These are phyloP conservation scores for Carassius carassius DNA, from an alignment of 2,113 vertebrate species.

Conservation along the genomic window DNA sequence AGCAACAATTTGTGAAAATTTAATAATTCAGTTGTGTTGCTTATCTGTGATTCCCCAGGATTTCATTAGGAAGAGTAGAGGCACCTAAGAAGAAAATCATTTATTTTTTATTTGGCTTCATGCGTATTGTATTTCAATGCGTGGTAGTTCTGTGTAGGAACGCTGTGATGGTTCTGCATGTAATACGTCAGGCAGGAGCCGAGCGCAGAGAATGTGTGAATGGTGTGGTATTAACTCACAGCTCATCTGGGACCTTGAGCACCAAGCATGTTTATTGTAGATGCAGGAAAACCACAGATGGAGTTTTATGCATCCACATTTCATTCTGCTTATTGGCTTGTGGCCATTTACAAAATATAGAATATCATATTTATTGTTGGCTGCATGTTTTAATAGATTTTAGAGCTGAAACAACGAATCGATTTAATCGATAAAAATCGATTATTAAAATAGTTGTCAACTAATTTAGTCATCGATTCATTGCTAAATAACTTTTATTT, in stretches of 20 bases:
- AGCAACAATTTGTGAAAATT: constrained; percentile 81
- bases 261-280: not conserved
- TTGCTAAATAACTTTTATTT: too few relatives aligned
- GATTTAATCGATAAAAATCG: too few relatives aligned
- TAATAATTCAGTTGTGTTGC: constrained; percentile 77
- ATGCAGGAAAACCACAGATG: constrained; percentile 14
- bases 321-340: constrained; percentile 7
- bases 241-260: constrained; percentile 13
- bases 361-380: not conserved
- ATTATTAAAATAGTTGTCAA: too few relatives aligned
- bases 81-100: constrained; percentile 22
- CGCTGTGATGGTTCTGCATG: constrained; percentile 1
- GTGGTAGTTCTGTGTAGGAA: constrained; percentile 19
- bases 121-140: constrained; percentile 32
- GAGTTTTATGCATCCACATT: not conserved
- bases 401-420: too few relatives aligned
- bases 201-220: constrained; percentile 38
- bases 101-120: constrained; percentile 37
- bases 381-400: constrained; percentile 9
- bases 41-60: constrained; percentile 52
- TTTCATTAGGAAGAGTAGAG: constrained; percentile 51
- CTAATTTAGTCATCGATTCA: too few relatives aligned
- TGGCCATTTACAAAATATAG: not conserved
- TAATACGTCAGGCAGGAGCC: not conserved
- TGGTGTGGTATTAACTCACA: constrained; percentile 18